Conservation (phyloP, 1,140 invertebrate genomes). For the Orchesella cincta region DNA sequence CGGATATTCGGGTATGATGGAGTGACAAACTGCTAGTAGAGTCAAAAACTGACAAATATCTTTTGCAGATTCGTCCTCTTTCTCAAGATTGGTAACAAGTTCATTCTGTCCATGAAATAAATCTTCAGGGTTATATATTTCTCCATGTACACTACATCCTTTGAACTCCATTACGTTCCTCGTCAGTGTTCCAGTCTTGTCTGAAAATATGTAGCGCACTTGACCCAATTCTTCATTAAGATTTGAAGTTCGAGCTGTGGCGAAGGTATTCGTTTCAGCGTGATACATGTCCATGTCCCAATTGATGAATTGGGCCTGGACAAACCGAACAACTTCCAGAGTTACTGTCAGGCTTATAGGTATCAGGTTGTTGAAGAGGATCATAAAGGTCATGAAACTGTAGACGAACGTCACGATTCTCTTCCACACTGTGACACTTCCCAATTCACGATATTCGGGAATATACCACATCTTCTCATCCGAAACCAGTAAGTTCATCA, state of each 20-base stretch:
- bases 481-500: conserved; percentile 60
- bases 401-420: conserved; percentile 84
- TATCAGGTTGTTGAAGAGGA: conserved; percentile 99
- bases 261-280: conserved; percentile 85
- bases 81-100: conserved; percentile 45
- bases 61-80: conserved; percentile 55
- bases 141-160: conserved; percentile 79
- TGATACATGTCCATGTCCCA: conserved; percentile 98
- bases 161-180: conserved; percentile 98
- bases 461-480: conserved; percentile 38
- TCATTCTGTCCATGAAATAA: conserved; percentile 31
- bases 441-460: not conserved
- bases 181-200: conserved; percentile 97
- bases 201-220: conserved; percentile 92
- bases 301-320: conserved; percentile 91
- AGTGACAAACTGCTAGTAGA: conserved; percentile 93
- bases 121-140: conserved; percentile 64
- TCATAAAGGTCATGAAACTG: conserved; percentile 97
- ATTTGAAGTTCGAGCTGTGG: conserved; percentile 96
- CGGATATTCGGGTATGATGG: conserved; percentile 88
- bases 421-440: conserved; percentile 18
- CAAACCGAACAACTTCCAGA: conserved; percentile 95
- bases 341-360: conserved; percentile 99
- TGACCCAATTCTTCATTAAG: conserved; percentile 98
- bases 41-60: conserved; percentile 82